Evolutionary conservation across 2,113 vertebrate species (phyloP), one percentile per base, ranked within the genome.

Genomic region (Argyrosomus japonicus): DNA sequence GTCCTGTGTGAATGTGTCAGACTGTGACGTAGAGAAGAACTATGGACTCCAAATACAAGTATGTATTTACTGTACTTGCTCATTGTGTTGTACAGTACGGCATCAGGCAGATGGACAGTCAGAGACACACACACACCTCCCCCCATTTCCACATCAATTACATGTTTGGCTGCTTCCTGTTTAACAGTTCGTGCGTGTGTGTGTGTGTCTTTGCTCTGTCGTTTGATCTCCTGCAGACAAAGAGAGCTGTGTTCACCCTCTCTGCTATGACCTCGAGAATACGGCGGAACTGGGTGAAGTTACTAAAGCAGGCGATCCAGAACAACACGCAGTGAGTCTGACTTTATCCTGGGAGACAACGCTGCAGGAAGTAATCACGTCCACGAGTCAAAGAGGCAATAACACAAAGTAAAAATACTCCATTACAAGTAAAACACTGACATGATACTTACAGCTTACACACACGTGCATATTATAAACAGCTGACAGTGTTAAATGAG

Each of bases 21-120:
- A 98, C 87, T 98, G 95, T 0, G 94, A 97, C 0, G 95, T 97
- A 27, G 97, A 99, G 83, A 97, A 96, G 75, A 97, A 98, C 94
- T 98, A 97, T 3, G 98, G 98, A 78, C 97, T 99, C 87, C 98
- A 98, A 89, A 96, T 99, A 86, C 96, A 98, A 0, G 98, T 99
- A 92, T 77, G 85, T 75, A 50, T 69, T 77, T 43, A 43, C 3
- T 63, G 21, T 13, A 36, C 23, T 65, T 70, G 29, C 12, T 62
- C 47, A 25, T 51, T 72, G 13, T 73, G 25, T 67, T 74, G 13
- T 51, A 47, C 57, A 67, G 29, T 57, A 43, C 5, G 40, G 1
- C 23, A 63, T 58, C 27, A 56, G 15, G 23, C 63, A 68, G 51
- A 71, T 47, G 61, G 36, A 51, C 63, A 79, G 58, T 76, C 25